Base-by-base conservation (phyloP, 2,797 vertebrate species). In the Sorex maritimensis region DNA sequence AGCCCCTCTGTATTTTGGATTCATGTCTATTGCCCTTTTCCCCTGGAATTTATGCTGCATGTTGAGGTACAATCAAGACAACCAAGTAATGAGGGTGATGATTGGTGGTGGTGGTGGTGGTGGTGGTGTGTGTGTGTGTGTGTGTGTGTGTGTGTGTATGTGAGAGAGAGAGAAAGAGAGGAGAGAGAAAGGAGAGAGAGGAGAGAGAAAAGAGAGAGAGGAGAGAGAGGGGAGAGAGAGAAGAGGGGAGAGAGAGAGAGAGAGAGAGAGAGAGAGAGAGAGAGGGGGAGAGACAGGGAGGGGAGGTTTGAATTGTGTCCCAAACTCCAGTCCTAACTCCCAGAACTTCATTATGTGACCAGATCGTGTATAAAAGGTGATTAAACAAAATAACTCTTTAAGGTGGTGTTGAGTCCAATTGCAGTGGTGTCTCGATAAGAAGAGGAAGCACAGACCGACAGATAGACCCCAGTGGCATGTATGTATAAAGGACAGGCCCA, bases 1-100 rank as follows among this genome's bases (percentile, higher is more conserved):
- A 41, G 75, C 7, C 46, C 7, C 14, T 0, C 4, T 5, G 13
- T 26, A 0, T 0, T 7, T 86, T 41, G n/a, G 34, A 77, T 23
- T 44, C 17, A 49, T 52, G 11, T 63, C 23, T 78, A 13, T 17
- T 5, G 26, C 44, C 77, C 90, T 52, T 19, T 74, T 79, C 24
- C 24, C 41, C 0, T 7, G 2, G 30, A 65, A 34, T 77, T 2
- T 9, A n/a, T 13, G 58, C 68, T 26, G 0, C 15, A 6, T 58
- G 5, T 67, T 46, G 38, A 90, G n/a, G 2, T 41, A 52, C 26
- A 24, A 7, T 34, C 0, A 5, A 5, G 7, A 71, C 5, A 41
- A 7, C 30, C 15, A 28, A 30, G n/a, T 26, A 68, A 13, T 12
- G 28, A 26, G 7, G 68, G 58, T 21, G 4, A 6, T 61, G 19